A percentile compares a stretch with the other conserved stretches of the same genome.
These are phyloP conservation scores for Carcina quercana DNA, from an alignment of 2,888 invertebrate genomes.

Conservation along the genomic window DNA sequence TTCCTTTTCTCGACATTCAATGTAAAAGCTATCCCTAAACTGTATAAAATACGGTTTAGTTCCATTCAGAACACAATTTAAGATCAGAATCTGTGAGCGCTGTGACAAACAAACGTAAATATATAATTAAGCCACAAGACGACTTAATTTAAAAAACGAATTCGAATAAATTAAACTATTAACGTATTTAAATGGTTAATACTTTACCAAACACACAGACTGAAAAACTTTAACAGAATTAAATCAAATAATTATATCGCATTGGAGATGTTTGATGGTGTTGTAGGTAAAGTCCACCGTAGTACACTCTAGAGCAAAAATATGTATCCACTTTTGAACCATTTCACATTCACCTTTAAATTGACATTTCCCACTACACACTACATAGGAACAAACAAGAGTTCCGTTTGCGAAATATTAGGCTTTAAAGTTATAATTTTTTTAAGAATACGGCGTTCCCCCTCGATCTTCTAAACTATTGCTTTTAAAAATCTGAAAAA, in stretches of 20 bases:
- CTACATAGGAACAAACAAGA: too few relatives aligned
- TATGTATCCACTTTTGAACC: neutral
- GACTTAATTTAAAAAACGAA: constrained; percentile 51
- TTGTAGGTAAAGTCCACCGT: neutral
- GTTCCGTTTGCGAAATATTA: too few relatives aligned
- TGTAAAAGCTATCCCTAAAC: too few relatives aligned
- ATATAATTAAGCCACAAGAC: constrained; percentile 44
- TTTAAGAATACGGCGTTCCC: too few relatives aligned
- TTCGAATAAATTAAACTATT: constrained; percentile 36
- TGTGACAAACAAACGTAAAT: constrained; percentile 35
- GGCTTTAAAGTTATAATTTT: too few relatives aligned
- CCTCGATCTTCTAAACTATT: too few relatives aligned
- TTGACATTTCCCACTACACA: neutral
- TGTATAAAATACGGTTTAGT: too few relatives aligned
- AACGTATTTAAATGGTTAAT: constrained; percentile 4
- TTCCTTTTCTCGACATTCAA: too few relatives aligned
- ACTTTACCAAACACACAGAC: neutral
- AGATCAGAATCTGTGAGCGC: constrained; percentile 19
- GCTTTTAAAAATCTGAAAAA: neutral
- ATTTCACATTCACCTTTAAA: neutral
- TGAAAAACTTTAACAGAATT: neutral
- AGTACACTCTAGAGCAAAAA: neutral
- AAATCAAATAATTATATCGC: neutral
- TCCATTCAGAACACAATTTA: too few relatives aligned
- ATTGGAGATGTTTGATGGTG: neutral